Evolutionary conservation across 2,888 invertebrate genomes (phyloP).

Genomic region (Cryptophagus acutangulus): DNA sequence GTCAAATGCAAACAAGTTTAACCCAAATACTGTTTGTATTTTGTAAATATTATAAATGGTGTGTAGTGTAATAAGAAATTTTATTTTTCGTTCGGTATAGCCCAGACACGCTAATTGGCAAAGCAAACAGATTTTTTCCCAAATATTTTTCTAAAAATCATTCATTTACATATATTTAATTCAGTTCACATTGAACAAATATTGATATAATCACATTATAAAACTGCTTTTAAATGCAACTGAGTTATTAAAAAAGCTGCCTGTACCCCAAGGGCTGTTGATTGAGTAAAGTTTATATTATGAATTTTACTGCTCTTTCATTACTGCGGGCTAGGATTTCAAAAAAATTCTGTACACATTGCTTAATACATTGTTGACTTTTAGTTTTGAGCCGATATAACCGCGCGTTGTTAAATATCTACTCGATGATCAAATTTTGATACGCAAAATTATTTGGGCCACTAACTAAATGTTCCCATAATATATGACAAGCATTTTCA

Average conservation of each 20-base stretch:
- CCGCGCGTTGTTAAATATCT: conserved; percentile 36
- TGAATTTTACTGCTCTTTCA: conserved; percentile 46
- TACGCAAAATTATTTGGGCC: conserved; percentile 31
- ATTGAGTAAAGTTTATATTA: conserved; percentile 46
- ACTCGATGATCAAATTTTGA: conserved; percentile 36
- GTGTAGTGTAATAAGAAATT: conserved; percentile 8
- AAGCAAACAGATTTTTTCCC: conserved; percentile 17
- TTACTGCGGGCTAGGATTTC: conserved; percentile 44
- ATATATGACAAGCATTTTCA: neutral
- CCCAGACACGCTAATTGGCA: conserved; percentile 22
- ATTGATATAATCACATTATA: conserved; percentile 36
- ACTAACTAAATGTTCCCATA: no score
- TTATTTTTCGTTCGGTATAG: conserved; percentile 4
- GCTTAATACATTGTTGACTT: conserved; percentile 41
- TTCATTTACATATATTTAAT: conserved; percentile 27
- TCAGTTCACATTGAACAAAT: conserved; percentile 27
- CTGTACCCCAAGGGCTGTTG: conserved; percentile 40
- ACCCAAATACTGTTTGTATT: no score
- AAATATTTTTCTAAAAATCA: conserved; percentile 18
- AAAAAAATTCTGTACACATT: conserved; percentile 43
- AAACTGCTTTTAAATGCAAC: conserved; percentile 33
- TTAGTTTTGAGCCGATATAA: conserved; percentile 41
- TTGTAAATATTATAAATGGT: no score
- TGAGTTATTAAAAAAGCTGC: conserved; percentile 38
- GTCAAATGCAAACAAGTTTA: no score